Evolutionary conservation across 2,113 vertebrate genomes (phyloP), one percentile per base, ranked within the genome.

Genomic region (Paraplagusia blochii): DNA sequence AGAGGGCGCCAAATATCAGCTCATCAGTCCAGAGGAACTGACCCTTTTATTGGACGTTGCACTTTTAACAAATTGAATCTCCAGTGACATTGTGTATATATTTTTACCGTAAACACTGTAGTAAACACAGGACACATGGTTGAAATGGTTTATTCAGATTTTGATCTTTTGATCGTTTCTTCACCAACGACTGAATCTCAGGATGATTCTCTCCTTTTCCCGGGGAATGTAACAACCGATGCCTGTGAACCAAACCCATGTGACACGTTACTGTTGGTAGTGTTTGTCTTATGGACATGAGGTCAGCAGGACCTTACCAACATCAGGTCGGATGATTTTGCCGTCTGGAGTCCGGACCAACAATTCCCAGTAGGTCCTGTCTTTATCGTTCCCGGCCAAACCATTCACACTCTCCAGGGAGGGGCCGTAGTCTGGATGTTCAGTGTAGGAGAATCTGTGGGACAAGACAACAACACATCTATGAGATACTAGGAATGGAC

Each of bases 151-250:
- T 11, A 40, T 40, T 38, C 5, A 35, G 15, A 17, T 35, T 15
- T 35, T 19, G n/a, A 13, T 53, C 14, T 17, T 8, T 53, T n/a
- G n/a, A n/a, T n/a, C n/a, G n/a, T n/a, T 8, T 68, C 44, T 47
- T 82, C 36, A 76, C 60, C 62, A 81, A 0, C 5, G 73, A 3
- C 58, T 52, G 8, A 73, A 81, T 1, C 44, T 73, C 42, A 85
- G 72, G 14, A 77, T 64, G 8, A 85, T 75, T 44, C 52, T 38
- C 1, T 79, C 62, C 1, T 70, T 11, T 6, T 7, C 11, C 0
- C 17, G 39, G 11, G 83, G 83, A 62, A 82, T 59, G 55, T 74
- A 80, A 16, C 75, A 82, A 22, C 77, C 80, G 12, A 85, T 79
- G 8, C 83, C 83, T 85, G 65, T 12, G 66, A 61, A 45, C 7